Evolutionary conservation across 2,113 vertebrate genomes (phyloP).

Genomic region (Odocoileus hemionus): DNA sequence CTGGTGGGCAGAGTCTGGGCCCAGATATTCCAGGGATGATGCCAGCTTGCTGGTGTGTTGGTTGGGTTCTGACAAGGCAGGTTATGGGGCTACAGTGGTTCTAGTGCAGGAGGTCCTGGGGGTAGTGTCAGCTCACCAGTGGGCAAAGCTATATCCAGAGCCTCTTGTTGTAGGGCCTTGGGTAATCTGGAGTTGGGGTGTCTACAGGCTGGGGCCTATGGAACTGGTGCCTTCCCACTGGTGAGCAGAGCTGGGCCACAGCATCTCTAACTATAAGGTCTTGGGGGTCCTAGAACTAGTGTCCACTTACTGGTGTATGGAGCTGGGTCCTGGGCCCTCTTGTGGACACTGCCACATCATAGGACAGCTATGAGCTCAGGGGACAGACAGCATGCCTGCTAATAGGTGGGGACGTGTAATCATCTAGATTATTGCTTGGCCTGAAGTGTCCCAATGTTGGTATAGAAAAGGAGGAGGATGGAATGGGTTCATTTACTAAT

Average conservation of each 20-base stretch:
- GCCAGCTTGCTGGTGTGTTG: background rate
- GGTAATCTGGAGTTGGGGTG: background rate
- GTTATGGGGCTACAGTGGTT: background rate
- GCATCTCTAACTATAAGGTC: background rate
- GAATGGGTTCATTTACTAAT: background rate
- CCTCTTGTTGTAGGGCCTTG: background rate
- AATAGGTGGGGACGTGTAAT: background rate
- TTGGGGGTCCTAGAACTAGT: background rate
- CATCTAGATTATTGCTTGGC: background rate
- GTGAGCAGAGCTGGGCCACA: background rate
- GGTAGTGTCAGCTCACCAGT: background rate
- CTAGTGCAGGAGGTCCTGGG: background rate
- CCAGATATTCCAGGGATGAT: background rate
- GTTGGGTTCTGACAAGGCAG: background rate
- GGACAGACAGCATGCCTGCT: background rate
- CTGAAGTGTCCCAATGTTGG: background rate
- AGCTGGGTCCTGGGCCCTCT: background rate
- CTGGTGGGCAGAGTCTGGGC: background rate
- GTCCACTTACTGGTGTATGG: background rate
- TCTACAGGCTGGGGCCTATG: background rate
- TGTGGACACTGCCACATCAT: background rate
- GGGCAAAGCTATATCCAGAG: background rate
- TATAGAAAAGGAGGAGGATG: background rate
- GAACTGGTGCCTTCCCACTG: background rate
- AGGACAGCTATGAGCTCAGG: background rate